A percentile compares a stretch with the other conserved stretches of the same genome.
Evolutionary conservation across 2,113 vertebrate species (phyloP).

Genomic region (Aix galericulata): DNA sequence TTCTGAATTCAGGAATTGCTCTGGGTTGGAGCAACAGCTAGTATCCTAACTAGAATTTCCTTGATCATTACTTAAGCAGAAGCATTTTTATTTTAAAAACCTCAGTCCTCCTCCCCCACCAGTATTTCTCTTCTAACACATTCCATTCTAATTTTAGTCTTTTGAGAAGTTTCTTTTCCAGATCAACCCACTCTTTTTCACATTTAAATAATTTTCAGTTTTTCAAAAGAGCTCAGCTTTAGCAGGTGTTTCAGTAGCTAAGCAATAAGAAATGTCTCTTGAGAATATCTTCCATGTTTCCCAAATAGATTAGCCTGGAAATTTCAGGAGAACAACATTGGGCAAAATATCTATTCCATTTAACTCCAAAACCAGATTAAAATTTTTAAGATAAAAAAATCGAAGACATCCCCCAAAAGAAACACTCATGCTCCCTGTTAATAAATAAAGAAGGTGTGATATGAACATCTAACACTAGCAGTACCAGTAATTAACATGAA

Average conservation of each 20-base stretch:
- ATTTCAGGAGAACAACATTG: conserved; percentile 26
- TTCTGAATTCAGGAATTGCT: conserved; percentile 19
- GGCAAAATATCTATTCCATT: conserved; percentile 5
- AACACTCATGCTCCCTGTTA: neutral
- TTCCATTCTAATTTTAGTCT: conserved; percentile 70
- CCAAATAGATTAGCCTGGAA: conserved; percentile 38
- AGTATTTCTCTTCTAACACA: conserved; percentile 65
- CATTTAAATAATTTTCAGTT: conserved; percentile 68
- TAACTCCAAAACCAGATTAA: neutral
- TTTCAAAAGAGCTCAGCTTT: conserved; percentile 61
- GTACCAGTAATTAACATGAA: neutral
- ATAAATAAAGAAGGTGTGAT: neutral
- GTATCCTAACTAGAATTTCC: conserved; percentile 36
- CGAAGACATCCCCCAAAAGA: neutral
- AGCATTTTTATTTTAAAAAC: conserved; percentile 27
- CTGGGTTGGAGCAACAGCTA: conserved; percentile 29
- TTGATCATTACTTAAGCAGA: conserved; percentile 39
- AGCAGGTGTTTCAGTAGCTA: conserved; percentile 71
- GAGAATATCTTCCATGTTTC: conserved; percentile 59
- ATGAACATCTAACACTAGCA: neutral
- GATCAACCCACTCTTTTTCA: conserved; percentile 73
- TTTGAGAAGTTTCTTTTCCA: conserved; percentile 70
- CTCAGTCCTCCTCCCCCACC: conserved; percentile 48
- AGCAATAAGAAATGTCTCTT: conserved; percentile 59
- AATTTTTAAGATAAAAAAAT: neutral